These are phyloP conservation scores for Acanthurus lineatus DNA, from an alignment of 2,797 vertebrate species.

Conservation along the genomic window DNA sequence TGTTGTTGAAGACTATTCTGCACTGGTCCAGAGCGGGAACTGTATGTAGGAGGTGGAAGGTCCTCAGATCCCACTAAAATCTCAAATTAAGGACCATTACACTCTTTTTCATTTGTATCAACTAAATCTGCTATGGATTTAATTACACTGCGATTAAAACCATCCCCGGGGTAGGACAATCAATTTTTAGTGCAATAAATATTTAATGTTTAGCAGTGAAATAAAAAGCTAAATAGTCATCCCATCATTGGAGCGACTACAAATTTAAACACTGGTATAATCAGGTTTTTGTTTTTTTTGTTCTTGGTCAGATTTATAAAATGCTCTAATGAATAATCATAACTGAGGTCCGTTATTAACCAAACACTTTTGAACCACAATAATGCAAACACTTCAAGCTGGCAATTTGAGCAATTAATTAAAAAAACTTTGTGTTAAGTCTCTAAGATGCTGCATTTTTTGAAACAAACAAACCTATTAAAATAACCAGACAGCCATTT, in stretches of 20 bases:
- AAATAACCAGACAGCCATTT: not conserved
- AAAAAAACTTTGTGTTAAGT: not conserved
- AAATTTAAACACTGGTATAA: slow-evolving; percentile 25
- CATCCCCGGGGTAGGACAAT: slow-evolving; percentile 34
- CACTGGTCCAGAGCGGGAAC: slow-evolving; percentile 98
- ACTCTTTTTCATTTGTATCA: slow-evolving; percentile 25
- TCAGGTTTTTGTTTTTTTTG: not conserved
- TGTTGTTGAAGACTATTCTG: slow-evolving; percentile 98
- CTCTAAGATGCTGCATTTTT: not conserved
- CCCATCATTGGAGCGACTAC: slow-evolving; percentile 21
- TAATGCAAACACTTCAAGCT: not conserved
- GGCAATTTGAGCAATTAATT: not conserved
- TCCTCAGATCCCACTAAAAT: slow-evolving; percentile 95
- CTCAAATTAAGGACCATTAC: slow-evolving; percentile 81
- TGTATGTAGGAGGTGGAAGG: slow-evolving; percentile 97
- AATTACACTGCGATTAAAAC: slow-evolving; percentile 46
- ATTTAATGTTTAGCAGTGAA: slow-evolving; percentile 63
- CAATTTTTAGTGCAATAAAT: slow-evolving; percentile 57
- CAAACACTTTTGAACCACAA: not conserved
- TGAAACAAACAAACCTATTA: not conserved
- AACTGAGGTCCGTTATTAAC: slow-evolving; percentile 8
- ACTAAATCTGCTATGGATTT: slow-evolving; percentile 25
- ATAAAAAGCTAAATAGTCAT: slow-evolving; percentile 42
- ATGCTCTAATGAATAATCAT: not conserved
- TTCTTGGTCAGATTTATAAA: slow-evolving; percentile 11